phyloP scores from a whole-genome alignment of 2,113 vertebrate species.

The Hemichromis elongatus region DNA sequence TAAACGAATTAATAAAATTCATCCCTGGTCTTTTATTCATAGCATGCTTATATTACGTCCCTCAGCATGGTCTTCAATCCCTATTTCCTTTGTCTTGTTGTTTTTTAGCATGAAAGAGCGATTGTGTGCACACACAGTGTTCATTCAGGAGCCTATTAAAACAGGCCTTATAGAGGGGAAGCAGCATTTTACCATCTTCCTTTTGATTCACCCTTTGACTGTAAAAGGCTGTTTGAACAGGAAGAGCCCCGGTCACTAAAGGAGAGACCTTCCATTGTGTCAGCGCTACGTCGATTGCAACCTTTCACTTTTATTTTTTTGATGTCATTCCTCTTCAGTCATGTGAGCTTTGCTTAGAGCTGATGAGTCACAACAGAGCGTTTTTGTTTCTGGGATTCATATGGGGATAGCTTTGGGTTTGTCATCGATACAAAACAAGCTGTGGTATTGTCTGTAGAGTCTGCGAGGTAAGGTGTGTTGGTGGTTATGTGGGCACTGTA shows the following conservation, averaged over 20 bases:
- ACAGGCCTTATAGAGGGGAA: not conserved
- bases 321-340: not conserved
- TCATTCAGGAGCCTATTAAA: constrained; percentile 29
- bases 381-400: not conserved
- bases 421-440: not conserved
- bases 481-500: not conserved
- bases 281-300: not conserved
- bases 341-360: not conserved
- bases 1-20: not conserved
- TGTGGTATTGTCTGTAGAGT: not conserved
- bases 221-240: constrained; percentile 41
- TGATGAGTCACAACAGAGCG: not conserved
- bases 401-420: not conserved
- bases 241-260: not conserved
- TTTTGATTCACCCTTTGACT: constrained; percentile 26
- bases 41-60: not conserved
- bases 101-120: constrained; percentile 2
- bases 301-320: constrained; percentile 4
- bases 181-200: constrained; percentile 18
- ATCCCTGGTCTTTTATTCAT: not conserved
- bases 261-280: not conserved
- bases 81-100: not conserved
- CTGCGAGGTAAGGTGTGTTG: not conserved
- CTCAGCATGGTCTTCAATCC: not conserved
- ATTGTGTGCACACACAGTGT: not conserved